Evolutionary conservation across 2,888 invertebrate species (phyloP).

Genomic region (Microctonus brassicae): DNA sequence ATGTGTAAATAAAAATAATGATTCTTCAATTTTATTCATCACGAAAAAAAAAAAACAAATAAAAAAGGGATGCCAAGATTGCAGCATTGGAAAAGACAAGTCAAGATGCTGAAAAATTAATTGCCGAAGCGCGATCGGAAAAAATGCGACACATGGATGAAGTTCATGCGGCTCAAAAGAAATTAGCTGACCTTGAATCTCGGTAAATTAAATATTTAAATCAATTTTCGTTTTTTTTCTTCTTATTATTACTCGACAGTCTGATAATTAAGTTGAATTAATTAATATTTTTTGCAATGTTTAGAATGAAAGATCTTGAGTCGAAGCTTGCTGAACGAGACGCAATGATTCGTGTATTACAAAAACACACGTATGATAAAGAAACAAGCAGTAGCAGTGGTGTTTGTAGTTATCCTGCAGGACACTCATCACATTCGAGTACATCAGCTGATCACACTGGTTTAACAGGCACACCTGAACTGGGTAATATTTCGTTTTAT

Average conservation of each 20-base stretch:
- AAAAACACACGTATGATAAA: conserved; percentile 83
- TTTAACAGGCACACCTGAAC: conserved; percentile 64
- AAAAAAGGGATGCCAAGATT: conserved; percentile 79
- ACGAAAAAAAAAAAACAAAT: too few species aligned
- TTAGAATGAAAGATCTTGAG: conserved; percentile 85
- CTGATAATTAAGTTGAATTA: too few species aligned
- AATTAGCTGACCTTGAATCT: conserved; percentile 87
- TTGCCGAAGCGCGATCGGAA: conserved; percentile 88
- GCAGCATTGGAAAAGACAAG: conserved; percentile 87
- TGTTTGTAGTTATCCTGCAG: conserved; percentile 72
- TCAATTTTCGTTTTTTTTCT: conserved; percentile 6
- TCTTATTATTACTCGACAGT: too few species aligned
- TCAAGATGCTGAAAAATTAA: conserved; percentile 86
- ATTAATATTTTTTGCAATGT: conserved; percentile 35
- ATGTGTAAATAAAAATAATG: neutral
- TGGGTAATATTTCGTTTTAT: conserved; percentile 50
- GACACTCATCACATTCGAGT: conserved; percentile 67
- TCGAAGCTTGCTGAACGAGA: conserved; percentile 90
- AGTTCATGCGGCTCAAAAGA: conserved; percentile 86
- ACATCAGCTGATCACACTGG: conserved; percentile 65
- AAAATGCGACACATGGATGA: conserved; percentile 92
- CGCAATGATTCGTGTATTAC: conserved; percentile 90
- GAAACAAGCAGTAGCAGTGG: conserved; percentile 73
- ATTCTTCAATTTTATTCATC: neutral
- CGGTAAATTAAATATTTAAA: conserved; percentile 71